Evolutionary conservation across 2,113 vertebrate species (phyloP), one percentile per base, ranked within the genome.

Genomic region (Macaca mulatta): DNA sequence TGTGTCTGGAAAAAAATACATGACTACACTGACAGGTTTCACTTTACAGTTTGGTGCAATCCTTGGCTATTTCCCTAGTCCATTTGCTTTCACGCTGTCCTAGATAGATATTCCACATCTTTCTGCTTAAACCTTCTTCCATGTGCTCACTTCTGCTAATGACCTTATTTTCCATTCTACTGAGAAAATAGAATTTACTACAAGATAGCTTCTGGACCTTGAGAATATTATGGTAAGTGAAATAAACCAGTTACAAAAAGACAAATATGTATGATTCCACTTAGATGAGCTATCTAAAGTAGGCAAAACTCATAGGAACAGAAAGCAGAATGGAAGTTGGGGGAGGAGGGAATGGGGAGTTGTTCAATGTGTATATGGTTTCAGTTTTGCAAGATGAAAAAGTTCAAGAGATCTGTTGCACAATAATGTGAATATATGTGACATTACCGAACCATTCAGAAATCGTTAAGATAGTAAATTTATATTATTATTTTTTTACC

Each of bases 111-210:
- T 57, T 64, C 18, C 10, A 75, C 6, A n/a, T 2, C 16, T 90
- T 38, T 92, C 74, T 72, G 16, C 9, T 45, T 86, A 86, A 89
- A 90, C 8, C 14, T 67, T 30, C 18, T 78, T 83, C 61, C 40
- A 82, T 5, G 17, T 78, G n/a, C 70, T 84, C n/a, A 93, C 45
- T 30, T 13, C n/a, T 93, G 50, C 59, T 88, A 75, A 55, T 75
- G 45, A 84, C 75, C 25, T 86, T 86, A n/a, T 74, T 93, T 96
- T 75, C 52, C 72, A 55, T 84, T 90, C 57, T 83, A 43, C 50
- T 9, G 13, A 79, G 43, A 74, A 95, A 86, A 74, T 16, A 50
- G 45, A 82, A 64, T 45, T 87, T 70, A 82, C 83, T 57, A 69
- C 59, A 90, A 45, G 30, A 64, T 14, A 25, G 17, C 32, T 91